Base-by-base conservation (phyloP, 2,797 vertebrate species). In the Manis javanica region DNA sequence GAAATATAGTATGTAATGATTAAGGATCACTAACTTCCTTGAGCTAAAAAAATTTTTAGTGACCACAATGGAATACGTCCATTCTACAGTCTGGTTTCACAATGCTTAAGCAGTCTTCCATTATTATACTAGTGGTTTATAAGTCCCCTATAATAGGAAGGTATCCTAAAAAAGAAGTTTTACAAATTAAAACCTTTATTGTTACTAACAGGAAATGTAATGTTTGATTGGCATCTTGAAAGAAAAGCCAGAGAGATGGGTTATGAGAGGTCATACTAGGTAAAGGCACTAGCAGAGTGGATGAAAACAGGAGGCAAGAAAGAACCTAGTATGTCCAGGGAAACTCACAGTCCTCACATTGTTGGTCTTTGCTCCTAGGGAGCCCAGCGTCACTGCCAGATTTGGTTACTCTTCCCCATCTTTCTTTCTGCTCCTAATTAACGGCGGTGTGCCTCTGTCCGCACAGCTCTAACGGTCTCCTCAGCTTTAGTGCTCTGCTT, bases 81-180 rank as follows among this genome's bases (percentile, higher is more conserved):
- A 2, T 87, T 55, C 23, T 61, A 34, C 75, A 37, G 29, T 82
- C 31, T 96, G 26, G n/a, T 79, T 92, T 91, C 39, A 88, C 49
- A 86, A 3, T 55, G 12, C 23, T 89, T 86, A 79, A 86, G 77
- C 10, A n/a, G 34, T 37, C 46, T 86, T 79, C 11, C 59, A 55
- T 91, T 79, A 68, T 91, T 87, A 31, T 34, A 46, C 49, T 63
- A 61, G 26, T 89, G 66, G 75, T 42, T 96, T 90, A 77, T 87
- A 34, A 34, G 37, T 66, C 81, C 95, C 53, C 37, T 89, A 12
- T 23, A 86, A 1, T 46, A 57, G 49, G 24, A 2, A 55, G 63
- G n/a, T 92, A 42, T 7, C 26, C 92, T 92, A 57, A n/a, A 92
- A 87, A 86, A 87, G 34, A 93, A 46, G 42, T 46, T 46, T 46